Base-by-base conservation (phyloP, 2,113 vertebrate species). In the Neotoma lepida region DNA sequence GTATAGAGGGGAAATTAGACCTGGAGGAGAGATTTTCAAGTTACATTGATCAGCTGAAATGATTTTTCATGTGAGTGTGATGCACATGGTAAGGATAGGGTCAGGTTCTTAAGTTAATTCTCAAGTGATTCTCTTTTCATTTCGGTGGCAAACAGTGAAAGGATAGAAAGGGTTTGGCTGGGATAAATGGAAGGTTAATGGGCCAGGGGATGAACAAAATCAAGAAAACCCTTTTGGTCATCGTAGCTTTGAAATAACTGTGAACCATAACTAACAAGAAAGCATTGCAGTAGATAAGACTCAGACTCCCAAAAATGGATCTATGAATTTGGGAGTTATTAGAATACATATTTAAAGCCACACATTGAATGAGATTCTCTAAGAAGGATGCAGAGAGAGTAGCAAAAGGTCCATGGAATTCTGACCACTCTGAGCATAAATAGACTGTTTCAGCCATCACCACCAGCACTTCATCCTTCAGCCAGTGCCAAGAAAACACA, bases 351-450 rank as follows among this genome's bases (percentile, higher is more conserved):
- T 93, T 88, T 74, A 76, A 92, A 92, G 51, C 9, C 80, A 91
- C 6, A 2, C 44, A 77, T 14, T 41, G 18, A 85, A 28, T 73
- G 46, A 64, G 3, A 71, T 81, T 44, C 22, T 61, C 14, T 86
- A 71, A 74, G 49, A 33, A 78, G n/a, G 6, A 22, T 54, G 2
- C 26, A 89, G 33, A n/a, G 12, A 39, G 70, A 82, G 87, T 46
- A 73, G 46, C 15, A 82, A 82, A 77, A 70, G 58, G 17, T 14
- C 35, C 33, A 9, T 17, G 46, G 26, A 91, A 91, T 80, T 39
- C 26, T 87, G 84, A 87, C 6, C 61, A 89, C 94, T 94, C 73
- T 96, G 30, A 35, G 35, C 6, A 84, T 94, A 89, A 87, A 91
- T 46, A 90, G 82, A 86, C 92, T 51, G 93, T 49, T 64, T 73